Base-by-base conservation (phyloP, 2,113 vertebrate genomes). In the Piaya cayana region DNA sequence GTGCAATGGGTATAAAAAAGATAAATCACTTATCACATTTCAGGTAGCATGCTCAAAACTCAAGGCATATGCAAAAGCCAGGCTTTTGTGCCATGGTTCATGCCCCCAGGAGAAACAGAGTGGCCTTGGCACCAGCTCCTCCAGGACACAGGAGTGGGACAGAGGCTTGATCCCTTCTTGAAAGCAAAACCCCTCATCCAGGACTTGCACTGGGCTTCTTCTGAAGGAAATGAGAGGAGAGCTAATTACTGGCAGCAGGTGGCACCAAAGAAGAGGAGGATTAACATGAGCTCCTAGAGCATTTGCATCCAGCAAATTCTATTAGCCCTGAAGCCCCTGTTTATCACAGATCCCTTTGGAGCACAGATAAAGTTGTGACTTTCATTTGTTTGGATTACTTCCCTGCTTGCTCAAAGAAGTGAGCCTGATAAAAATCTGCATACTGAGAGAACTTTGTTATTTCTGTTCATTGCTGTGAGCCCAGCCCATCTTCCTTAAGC, bases 261-360 rank as follows among this genome's bases (percentile, higher is more conserved):
- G 58, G 88, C 88, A 94, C 72, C 65, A 56, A 79, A 68, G 79
- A 92, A 25, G 74, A 92, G 30, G 45, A 50, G 52, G 89, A 94
- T 95, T 88, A 95, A 52, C 59, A 86, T 6, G 72, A 81, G 88
- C 63, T 65, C 26, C 72, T 27, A 78, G 37, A 52, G 72, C 68
- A 65, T 43, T 78, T 95, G 50, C 72, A 71, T 65, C 43, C 82
- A 82, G 69, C 70, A 96, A 95, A 96, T 90, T 92, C 84, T 94
- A 76, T 95, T 94, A 95, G 50, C 30, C 53, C 50, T 22, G 55
- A 86, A 89, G 86, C 79, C 85, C 67, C 92, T 80, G 69, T 81
- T 88, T 59, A 88, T 45, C 4, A 0, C 59, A 82, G 93, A 86
- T 70, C 64, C 72, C 82, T 79, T 59, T 25, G 55, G 76, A 94